Evolutionary conservation across 2,113 vertebrate species (phyloP).

Genomic region (Cyphomyrus discorhynchus): DNA sequence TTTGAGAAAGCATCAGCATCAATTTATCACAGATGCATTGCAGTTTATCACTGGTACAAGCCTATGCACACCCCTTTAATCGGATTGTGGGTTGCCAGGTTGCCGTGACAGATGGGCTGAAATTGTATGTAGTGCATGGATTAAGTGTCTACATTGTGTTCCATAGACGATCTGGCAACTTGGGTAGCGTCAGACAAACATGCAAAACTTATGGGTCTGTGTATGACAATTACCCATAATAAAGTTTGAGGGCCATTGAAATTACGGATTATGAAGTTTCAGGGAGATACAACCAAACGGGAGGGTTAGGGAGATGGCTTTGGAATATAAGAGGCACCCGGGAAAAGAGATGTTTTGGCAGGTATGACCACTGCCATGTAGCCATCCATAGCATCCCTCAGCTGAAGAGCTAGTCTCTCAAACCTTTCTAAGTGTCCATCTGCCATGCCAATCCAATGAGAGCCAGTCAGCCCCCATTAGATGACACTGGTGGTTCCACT

Average conservation of each 20-base stretch:
- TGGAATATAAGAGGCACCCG: background rate
- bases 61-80: background rate
- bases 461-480: no score
- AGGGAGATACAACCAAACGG: background rate
- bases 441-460: background rate
- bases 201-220: background rate
- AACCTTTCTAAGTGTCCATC: background rate
- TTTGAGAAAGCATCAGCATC: background rate
- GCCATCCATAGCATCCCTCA: background rate
- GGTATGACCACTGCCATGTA: background rate
- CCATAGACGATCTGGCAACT: background rate
- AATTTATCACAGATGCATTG: background rate
- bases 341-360: background rate
- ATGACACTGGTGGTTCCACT: no score
- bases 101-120: background rate
- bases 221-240: background rate
- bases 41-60: background rate
- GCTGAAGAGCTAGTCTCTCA: background rate
- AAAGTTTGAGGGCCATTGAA: background rate
- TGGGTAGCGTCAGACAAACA: background rate
- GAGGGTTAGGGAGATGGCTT: background rate
- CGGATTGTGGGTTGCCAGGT: background rate
- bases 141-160: background rate
- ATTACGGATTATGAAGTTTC: background rate
- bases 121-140: background rate